Evolutionary conservation across 2,113 vertebrate species (phyloP).

Genomic region (Sterna hirundo): DNA sequence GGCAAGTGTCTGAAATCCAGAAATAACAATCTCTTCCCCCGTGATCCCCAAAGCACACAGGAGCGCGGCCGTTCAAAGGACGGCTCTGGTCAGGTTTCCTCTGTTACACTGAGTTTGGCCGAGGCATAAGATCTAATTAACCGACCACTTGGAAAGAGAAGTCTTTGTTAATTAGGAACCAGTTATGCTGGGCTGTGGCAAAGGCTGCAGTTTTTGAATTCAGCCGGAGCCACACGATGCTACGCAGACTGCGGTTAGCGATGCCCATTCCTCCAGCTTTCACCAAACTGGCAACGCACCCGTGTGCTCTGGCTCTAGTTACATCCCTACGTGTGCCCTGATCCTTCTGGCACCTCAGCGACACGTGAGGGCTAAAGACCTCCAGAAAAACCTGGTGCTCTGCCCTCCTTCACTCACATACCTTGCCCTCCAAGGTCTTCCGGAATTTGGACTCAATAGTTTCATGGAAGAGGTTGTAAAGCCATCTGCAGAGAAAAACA

Average conservation of each 20-base stretch:
- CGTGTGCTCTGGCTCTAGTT: fast-evolving
- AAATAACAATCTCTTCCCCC: background rate
- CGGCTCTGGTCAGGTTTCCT: background rate
- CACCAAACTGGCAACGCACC: background rate
- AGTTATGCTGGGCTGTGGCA: background rate
- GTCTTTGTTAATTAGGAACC: constrained; percentile 40
- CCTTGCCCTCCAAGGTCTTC: constrained; percentile 28
- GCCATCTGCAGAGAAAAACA: constrained; percentile 59
- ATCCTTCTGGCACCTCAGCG: background rate
- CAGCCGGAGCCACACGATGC: background rate
- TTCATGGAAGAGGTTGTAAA: constrained; percentile 62
- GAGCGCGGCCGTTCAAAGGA: background rate
- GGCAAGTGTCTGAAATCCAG: background rate
- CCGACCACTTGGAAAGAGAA: constrained; percentile 16
- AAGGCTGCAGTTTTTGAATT: background rate
- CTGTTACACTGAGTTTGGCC: background rate
- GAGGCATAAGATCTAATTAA: constrained; percentile 1
- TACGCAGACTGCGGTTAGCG: fast-evolving
- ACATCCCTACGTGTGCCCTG: fast-evolving
- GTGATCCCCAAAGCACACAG: background rate
- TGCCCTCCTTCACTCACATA: background rate
- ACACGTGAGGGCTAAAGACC: background rate
- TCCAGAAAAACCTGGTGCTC: background rate
- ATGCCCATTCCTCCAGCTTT: background rate
- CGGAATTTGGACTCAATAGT: constrained; percentile 26